phyloP scores from a whole-genome alignment of 2,113 vertebrate species.

The Empidonax traillii region DNA sequence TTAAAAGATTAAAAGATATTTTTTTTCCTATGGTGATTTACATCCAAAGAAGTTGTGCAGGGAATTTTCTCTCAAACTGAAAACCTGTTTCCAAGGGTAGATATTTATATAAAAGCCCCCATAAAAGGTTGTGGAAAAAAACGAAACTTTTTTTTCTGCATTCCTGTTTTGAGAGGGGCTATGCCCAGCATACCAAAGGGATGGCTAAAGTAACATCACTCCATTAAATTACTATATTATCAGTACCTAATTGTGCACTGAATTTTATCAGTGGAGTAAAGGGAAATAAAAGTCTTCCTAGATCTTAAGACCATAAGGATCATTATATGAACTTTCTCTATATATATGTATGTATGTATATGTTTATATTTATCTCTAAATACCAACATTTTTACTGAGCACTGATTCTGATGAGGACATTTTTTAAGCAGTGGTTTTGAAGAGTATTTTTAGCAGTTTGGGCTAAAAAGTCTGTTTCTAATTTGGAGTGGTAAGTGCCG shows the following conservation, averaged over 20 bases:
- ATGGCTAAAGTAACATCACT: neutral
- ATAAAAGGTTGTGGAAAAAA: slow-evolving; percentile 45
- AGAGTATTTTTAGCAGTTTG: neutral
- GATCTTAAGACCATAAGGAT: neutral
- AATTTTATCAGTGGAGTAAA: neutral
- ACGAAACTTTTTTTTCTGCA: neutral
- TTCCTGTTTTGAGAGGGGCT: slow-evolving; percentile 22
- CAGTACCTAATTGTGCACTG: neutral
- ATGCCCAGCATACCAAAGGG: neutral
- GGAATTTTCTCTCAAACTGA: neutral
- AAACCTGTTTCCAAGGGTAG: slow-evolving; percentile 31
- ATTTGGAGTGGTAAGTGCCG: neutral
- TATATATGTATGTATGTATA: rapidly evolving
- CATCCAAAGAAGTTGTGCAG: neutral
- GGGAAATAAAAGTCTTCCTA: neutral
- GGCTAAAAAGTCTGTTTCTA: neutral
- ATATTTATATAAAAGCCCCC: slow-evolving; percentile 42
- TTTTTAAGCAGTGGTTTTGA: neutral
- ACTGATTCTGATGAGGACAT: neutral
- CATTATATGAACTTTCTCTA: neutral
- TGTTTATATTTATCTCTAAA: neutral
- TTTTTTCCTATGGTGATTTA: slow-evolving; percentile 22
- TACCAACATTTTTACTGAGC: neutral
- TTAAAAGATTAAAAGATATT: slow-evolving; percentile 26
- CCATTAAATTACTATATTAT: neutral